A percentile compares a stretch with the other conserved stretches of the same genome.
phyloP scores from a whole-genome alignment of 2,113 vertebrate genomes.

The Austrofundulus limnaeus region DNA sequence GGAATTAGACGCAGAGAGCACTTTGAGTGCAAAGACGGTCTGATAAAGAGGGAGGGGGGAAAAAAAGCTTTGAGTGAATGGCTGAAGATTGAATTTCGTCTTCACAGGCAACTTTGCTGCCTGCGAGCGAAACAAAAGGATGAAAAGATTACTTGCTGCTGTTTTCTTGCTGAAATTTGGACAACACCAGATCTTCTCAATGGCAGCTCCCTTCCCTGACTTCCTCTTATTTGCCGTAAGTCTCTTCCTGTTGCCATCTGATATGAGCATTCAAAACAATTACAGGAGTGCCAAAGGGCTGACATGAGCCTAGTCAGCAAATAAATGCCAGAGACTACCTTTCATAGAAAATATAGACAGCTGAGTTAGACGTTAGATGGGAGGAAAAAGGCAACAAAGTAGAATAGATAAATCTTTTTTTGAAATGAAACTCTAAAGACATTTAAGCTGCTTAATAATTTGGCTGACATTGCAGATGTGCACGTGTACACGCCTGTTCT shows the following conservation, averaged over 20 bases:
- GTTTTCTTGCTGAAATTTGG: slow-evolving; percentile 45
- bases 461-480: slow-evolving; percentile 40
- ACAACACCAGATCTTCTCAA: slow-evolving; percentile 39
- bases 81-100: slow-evolving; percentile 71
- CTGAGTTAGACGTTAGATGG: not conserved
- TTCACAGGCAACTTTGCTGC: slow-evolving; percentile 49
- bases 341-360: slow-evolving; percentile 26
- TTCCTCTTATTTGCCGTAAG: slow-evolving; percentile 7
- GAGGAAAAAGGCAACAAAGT: not conserved
- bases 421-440: slow-evolving; percentile 70
- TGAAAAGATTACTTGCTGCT: slow-evolving; percentile 63
- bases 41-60: slow-evolving; percentile 14
- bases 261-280: slow-evolving; percentile 68
- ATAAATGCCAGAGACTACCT: slow-evolving; percentile 44
- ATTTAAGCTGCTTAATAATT: slow-evolving; percentile 70
- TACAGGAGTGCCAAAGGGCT: slow-evolving; percentile 57
- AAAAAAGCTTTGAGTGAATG: slow-evolving; percentile 53
- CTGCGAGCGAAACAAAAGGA: slow-evolving; percentile 64
- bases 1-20: slow-evolving; percentile 34
- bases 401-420: slow-evolving; percentile 40
- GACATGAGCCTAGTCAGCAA: slow-evolving; percentile 59
- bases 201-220: slow-evolving; percentile 20
- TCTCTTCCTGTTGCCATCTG: slow-evolving; percentile 30
- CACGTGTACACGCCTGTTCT: not conserved
- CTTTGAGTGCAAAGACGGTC: slow-evolving; percentile 29